phyloP scores from a whole-genome alignment of 2,113 vertebrate species.

The Lophura nycthemera region DNA sequence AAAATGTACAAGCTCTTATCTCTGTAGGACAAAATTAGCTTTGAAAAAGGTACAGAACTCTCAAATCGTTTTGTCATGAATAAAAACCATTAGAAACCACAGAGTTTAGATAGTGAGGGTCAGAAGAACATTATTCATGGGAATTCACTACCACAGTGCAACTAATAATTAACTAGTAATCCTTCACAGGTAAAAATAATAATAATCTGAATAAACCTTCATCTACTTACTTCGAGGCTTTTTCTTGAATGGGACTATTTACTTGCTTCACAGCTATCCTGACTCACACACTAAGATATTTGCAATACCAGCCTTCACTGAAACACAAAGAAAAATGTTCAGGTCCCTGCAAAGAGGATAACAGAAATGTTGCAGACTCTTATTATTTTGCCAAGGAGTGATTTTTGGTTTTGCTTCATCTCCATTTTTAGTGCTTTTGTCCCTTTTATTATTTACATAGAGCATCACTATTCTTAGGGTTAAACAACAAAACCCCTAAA shows the following conservation, averaged over 20 bases:
- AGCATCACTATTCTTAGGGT: neutral
- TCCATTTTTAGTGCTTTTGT: neutral
- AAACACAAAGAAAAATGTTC: neutral
- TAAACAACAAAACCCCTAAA: conserved; percentile 1
- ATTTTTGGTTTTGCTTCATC: conserved; percentile 20
- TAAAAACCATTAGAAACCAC: neutral
- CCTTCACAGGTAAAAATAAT: neutral
- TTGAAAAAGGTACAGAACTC: neutral
- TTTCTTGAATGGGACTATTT: neutral
- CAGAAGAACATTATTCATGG: neutral
- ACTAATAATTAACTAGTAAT: neutral
- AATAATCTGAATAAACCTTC: neutral
- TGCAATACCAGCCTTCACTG: neutral
- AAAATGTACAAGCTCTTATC: neutral
- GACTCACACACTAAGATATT: neutral
- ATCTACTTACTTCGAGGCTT: neutral
- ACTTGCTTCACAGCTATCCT: neutral
- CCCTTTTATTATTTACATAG: conserved; percentile 12
- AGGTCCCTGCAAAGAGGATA: neutral
- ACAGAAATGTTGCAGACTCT: neutral
- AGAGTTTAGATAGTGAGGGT: neutral
- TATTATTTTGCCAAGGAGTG: neutral
- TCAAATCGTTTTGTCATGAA: neutral
- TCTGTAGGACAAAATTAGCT: neutral
- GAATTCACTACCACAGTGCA: neutral